Percentiles rank a stretch among this genome's conserved stretches.
Conservation (phyloP, 2,113 vertebrate species). For the Nerophis ophidion region DNA sequence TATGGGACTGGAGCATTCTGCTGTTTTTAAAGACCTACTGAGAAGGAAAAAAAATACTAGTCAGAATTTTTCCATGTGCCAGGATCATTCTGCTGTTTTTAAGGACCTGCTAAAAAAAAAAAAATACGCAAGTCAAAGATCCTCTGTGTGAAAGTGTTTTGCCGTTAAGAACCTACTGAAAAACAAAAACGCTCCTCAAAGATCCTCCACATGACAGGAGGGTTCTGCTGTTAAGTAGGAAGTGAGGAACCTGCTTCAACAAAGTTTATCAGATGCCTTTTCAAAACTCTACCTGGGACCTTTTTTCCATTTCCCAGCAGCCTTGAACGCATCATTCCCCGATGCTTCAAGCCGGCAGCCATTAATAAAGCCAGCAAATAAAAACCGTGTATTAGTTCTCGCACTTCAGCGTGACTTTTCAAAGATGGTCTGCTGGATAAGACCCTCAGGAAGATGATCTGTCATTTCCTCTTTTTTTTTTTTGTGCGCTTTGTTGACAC, state of each 20-base stretch:
- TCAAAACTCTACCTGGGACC: neutral
- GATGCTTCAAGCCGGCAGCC: conserved; percentile 16
- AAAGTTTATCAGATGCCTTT: too few species aligned
- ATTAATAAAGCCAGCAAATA: conserved; percentile 21
- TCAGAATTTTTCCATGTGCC: neutral
- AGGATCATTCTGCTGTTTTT: neutral
- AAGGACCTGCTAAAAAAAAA: neutral
- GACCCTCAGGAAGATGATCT: conserved; percentile 17
- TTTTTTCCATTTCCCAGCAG: neutral
- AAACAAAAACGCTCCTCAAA: too few species aligned
- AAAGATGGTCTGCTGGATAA: conserved; percentile 17
- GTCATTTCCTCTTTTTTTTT: conserved; percentile 33
- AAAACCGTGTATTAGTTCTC: conserved; percentile 14
- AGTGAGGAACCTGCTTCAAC: too few species aligned
- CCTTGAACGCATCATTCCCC: conserved; percentile 2
- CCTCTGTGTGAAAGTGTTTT: too few species aligned
- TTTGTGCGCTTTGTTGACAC: conserved; percentile 27
- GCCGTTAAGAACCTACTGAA: too few species aligned
- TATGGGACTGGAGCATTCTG: neutral
- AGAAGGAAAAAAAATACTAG: neutral
- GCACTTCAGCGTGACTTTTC: conserved; percentile 23
- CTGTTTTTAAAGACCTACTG: neutral
- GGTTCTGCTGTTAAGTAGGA: too few species aligned
- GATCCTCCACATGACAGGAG: too few species aligned
- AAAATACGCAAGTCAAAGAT: too few species aligned